Evolutionary conservation across 1,140 invertebrate species (phyloP).

Genomic region (Diorhabda carinulata): DNA sequence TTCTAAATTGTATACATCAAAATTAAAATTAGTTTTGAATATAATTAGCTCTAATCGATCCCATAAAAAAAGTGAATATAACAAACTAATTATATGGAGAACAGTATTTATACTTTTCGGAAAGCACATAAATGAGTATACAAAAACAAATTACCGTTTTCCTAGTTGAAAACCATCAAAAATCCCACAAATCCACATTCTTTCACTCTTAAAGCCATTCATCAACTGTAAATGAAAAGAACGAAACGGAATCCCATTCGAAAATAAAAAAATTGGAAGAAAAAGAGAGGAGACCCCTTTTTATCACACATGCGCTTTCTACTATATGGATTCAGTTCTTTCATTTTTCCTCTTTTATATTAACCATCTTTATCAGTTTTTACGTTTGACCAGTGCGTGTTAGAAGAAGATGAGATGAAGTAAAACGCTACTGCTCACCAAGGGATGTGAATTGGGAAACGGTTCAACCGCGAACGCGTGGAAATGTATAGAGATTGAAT

Average conservation of each 20-base stretch:
- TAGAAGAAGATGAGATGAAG: conserved; percentile 11
- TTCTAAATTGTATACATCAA: too few species aligned
- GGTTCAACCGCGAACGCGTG: background rate
- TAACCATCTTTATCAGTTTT: conserved; percentile 26
- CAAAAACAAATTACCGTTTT: too few species aligned
- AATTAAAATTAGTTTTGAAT: too few species aligned
- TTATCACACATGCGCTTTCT: conserved; percentile 35
- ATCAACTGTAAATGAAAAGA: conserved; percentile 24
- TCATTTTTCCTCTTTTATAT: conserved; percentile 36
- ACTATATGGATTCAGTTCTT: conserved; percentile 33
- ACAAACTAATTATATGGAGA: too few species aligned
- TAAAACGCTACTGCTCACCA: conserved; percentile 6
- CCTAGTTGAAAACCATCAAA: background rate
- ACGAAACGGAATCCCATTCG: conserved; percentile 8
- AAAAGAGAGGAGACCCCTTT: conserved; percentile 26
- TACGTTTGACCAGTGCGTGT: background rate
- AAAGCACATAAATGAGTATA: too few species aligned
- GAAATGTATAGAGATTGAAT: background rate
- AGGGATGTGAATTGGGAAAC: background rate
- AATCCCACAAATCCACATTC: background rate
- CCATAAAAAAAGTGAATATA: too few species aligned
- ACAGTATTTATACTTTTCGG: too few species aligned
- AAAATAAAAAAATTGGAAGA: conserved; percentile 22
- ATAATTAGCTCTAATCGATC: too few species aligned
- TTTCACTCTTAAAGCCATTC: conserved; percentile 22